Percentiles rank a stretch among this genome's conserved stretches.
These are phyloP conservation scores for Seira sanloemensis DNA, from an alignment of 2,888 invertebrate genomes.

Conservation along the genomic window DNA sequence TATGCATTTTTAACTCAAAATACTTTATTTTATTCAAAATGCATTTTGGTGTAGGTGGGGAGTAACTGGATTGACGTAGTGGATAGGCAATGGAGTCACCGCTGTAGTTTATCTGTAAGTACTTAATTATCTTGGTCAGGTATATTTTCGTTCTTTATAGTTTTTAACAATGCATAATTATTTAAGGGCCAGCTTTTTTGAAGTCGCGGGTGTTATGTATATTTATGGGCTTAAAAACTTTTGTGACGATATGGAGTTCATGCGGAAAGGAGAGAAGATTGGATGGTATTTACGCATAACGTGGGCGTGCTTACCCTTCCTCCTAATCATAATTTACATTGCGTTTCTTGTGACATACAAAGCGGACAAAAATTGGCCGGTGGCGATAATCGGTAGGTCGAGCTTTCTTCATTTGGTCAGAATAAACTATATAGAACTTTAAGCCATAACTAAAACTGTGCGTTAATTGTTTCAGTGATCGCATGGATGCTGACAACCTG, in stretches of 20 bases:
- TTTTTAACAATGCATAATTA: too few relatives aligned
- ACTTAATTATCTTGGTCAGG: not conserved
- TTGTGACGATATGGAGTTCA: conserved; percentile 31
- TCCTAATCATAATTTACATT: conserved; percentile 23
- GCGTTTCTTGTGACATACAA: conserved; percentile 7
- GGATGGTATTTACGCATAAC: conserved; percentile 34
- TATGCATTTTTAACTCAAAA: not conserved
- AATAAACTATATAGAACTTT: too few relatives aligned
- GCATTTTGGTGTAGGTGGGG: conserved; percentile 1
- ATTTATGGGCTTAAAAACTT: conserved; percentile 45
- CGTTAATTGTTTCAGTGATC: not conserved
- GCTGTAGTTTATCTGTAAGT: conserved; percentile 47
- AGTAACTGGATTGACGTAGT: conserved; percentile 47
- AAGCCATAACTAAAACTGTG: not conserved
- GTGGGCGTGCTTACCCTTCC: conserved; percentile 20
- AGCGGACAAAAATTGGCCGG: conserved; percentile 16
- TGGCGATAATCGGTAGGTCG: conserved; percentile 11
- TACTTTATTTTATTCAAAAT: not conserved
- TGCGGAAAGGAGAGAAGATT: conserved; percentile 17
- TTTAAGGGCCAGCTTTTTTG: too few relatives aligned
- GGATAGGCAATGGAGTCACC: conserved; percentile 34
- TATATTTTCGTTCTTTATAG: too few relatives aligned
- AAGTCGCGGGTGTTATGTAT: conserved; percentile 26
- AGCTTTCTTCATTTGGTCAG: too few relatives aligned
- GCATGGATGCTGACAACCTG: conserved; percentile 20